phyloP scores from a whole-genome alignment of 2,797 vertebrate genomes.

The Myoxocephalus aenaeus region DNA sequence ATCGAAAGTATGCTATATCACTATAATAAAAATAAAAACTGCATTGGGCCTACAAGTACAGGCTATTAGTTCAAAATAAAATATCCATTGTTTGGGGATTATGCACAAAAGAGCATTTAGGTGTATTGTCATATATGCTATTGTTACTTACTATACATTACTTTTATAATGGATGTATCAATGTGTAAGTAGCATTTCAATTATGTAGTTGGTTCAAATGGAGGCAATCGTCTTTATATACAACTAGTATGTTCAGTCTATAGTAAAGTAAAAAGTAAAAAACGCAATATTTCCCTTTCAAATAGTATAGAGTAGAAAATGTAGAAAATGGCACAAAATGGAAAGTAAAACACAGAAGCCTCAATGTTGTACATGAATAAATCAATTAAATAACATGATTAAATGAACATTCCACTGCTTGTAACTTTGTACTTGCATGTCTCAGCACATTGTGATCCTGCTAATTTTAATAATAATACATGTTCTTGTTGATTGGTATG shows the following conservation, averaged over 20 bases:
- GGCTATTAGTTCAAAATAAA: background rate
- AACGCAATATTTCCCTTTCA: no score
- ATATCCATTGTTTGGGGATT: background rate
- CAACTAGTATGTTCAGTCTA: no score
- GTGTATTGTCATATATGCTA: background rate
- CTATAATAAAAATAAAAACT: background rate
- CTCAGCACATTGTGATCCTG: background rate
- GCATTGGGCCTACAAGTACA: background rate
- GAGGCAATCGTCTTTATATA: no score
- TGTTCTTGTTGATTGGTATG: background rate
- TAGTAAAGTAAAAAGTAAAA: no score
- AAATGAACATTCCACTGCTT: background rate
- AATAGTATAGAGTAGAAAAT: no score
- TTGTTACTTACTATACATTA: background rate
- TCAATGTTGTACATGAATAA: no score
- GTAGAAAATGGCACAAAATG: background rate
- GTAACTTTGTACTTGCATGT: background rate
- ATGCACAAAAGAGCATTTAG: background rate
- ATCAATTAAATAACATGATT: background rate
- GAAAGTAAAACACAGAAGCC: background rate
- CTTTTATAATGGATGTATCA: background rate
- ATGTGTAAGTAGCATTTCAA: background rate
- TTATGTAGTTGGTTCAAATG: background rate
- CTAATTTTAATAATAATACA: background rate
- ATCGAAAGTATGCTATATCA: background rate